Evolutionary conservation across 2,888 invertebrate species (phyloP).

Genomic region (Beris chalybata): DNA sequence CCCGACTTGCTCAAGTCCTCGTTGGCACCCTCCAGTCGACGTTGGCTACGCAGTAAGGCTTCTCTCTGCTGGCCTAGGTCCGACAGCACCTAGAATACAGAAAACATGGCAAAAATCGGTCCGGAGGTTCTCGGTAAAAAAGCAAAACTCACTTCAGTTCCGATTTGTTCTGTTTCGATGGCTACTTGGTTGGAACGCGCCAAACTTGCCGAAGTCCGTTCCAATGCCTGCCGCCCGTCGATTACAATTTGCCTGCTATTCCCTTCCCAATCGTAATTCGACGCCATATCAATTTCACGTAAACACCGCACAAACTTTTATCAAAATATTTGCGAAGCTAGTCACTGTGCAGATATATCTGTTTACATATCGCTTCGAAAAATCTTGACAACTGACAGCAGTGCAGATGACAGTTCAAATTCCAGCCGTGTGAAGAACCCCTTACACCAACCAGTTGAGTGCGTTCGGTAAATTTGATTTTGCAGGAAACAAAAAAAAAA

Average conservation of each 20-base stretch:
- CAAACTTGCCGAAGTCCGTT: conserved; percentile 66
- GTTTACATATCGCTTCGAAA: no score
- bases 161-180: conserved; percentile 78
- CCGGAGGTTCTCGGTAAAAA: not conserved
- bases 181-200: conserved; percentile 73
- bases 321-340: no score
- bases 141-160: conserved; percentile 60
- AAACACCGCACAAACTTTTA: no score
- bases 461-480: no score
- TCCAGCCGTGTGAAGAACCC: no score
- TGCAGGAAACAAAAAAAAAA: no score
- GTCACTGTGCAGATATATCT: no score
- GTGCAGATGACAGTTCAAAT: no score
- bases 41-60: conserved; percentile 66
- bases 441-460: no score
- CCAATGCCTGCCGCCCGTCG: conserved; percentile 61
- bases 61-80: conserved; percentile 79
- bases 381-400: no score
- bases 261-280: conserved; percentile 45
- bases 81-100: conserved; percentile 61
- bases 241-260: conserved; percentile 62
- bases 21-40: conserved; percentile 71
- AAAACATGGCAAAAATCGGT: not conserved
- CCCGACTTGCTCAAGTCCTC: conserved; percentile 67
- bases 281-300: conserved; percentile 47